A percentile compares a stretch with the other conserved stretches of the same genome.
These are phyloP conservation scores for Capreolus pygargus DNA, from an alignment of 2,113 vertebrate genomes.

Conservation along the genomic window DNA sequence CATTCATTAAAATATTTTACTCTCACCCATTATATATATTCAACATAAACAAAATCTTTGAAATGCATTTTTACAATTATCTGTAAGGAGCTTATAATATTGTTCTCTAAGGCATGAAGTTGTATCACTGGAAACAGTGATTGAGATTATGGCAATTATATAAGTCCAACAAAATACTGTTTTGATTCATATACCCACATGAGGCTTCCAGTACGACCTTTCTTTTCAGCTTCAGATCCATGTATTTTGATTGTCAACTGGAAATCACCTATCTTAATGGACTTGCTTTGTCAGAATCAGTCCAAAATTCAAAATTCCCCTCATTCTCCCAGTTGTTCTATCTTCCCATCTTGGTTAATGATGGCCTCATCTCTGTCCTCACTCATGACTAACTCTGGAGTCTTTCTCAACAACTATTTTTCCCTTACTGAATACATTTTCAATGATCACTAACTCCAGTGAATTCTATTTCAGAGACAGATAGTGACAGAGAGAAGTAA, in stretches of 20 bases:
- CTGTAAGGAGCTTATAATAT: neutral
- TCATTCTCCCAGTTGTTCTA: neutral
- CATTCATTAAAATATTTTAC: neutral
- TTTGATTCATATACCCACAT: neutral
- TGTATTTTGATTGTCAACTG: neutral
- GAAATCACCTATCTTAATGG: neutral
- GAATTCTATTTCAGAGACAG: neutral
- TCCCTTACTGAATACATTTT: neutral
- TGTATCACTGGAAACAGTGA: neutral
- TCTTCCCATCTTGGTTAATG: neutral
- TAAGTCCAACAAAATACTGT: neutral
- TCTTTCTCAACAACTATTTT: neutral
- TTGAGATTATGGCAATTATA: neutral
- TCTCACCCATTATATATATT: neutral
- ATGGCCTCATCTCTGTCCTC: neutral
- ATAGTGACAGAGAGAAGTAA: neutral
- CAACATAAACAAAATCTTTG: neutral
- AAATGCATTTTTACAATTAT: neutral
- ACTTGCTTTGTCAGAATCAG: neutral
- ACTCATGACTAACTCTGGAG: neutral
- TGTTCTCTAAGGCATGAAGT: neutral
- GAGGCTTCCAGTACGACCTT: neutral
- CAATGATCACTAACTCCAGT: neutral
- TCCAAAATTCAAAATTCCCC: neutral
- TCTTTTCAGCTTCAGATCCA: neutral